Base-by-base conservation (phyloP, 1,140 invertebrate species). In the Zaprionus ghesquierei region DNA sequence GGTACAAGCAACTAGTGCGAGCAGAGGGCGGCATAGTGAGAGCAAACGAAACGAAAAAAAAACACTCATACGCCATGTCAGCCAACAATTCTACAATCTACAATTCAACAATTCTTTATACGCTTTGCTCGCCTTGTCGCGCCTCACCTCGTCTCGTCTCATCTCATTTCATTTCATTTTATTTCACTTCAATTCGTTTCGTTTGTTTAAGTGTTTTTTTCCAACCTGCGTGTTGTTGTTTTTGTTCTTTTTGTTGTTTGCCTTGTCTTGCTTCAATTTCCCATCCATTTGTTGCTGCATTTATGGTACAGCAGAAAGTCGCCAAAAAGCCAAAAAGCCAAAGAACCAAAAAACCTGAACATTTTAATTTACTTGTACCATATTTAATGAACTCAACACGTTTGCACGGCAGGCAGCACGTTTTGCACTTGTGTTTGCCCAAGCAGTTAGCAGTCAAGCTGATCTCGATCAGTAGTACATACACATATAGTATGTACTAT, bases 191-290 rank as follows among this genome's bases (percentile, higher is more conserved):
- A 56, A 15, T 72, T 76, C 50, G 18, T 70, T 84, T 64, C 69
- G 77, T 87, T 87, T 87, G 84, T 35, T 87, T 89, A 89, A 89
- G 76, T 89, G 84, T 87, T 89, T 77, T 61, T 49, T 68, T 66
- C n/a, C 23, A 41, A 41, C 33, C 54, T 61, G 44, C n/a, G 64
- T 64, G 51, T 49, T 50, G 29, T 66, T 75, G 33, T 65, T 66
- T 44, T 51, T 70, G 44, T 79, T 73, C 25, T 22, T 75, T 69
- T 69, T 38, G 35, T 31, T 60, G 56, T 69, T 84, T 89, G 60
- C 60, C 63, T 75, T 58, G 46, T 59, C 23, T 89, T 87, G 69
- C 66, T 70, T 72, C 68, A 68, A 65, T 63, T 76, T 60, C 35
- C 35, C n/a, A 41, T 15, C 51, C 49, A n/a, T 65, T 41, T 41